These are phyloP conservation scores for Chascanopsetta lugubris DNA, from an alignment of 2,113 vertebrate genomes.

Conservation along the genomic window DNA sequence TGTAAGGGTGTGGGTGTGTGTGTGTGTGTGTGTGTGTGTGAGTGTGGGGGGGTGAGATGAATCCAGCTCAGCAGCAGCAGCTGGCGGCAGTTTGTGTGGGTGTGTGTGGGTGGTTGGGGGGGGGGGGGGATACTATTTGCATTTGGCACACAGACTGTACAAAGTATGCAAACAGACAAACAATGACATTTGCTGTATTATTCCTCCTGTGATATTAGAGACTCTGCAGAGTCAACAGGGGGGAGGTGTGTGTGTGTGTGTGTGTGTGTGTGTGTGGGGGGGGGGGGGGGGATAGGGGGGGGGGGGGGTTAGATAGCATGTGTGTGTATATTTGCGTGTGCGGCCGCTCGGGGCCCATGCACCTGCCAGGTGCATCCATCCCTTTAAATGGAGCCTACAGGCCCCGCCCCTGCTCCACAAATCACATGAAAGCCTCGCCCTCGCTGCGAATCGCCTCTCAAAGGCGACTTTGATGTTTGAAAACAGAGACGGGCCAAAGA, in stretches of 20 bases:
- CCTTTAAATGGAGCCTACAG: slow-evolving; percentile 66
- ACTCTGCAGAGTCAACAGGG: slow-evolving; percentile 70
- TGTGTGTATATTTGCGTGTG: slow-evolving; percentile 60
- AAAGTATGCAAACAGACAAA: slow-evolving; percentile 81
- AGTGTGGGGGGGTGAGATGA: slow-evolving; percentile 2
- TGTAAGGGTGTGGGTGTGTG: slow-evolving; percentile 2
- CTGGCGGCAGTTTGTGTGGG: neutral
- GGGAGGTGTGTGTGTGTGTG: slow-evolving; percentile 58
- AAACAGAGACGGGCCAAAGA: slow-evolving; percentile 77
- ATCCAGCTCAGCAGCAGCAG: too few species aligned
- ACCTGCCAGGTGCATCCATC: slow-evolving; percentile 83
- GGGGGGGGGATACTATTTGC: slow-evolving; percentile 74
- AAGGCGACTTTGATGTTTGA: slow-evolving; percentile 82
- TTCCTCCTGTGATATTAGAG: slow-evolving; percentile 76
- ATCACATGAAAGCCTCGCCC: slow-evolving; percentile 79
- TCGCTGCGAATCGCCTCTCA: slow-evolving; percentile 74
- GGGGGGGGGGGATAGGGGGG: slow-evolving; percentile 67
- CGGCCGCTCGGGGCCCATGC: slow-evolving; percentile 46
- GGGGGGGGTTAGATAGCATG: slow-evolving; percentile 58
- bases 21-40: neutral
- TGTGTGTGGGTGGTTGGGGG: neutral
- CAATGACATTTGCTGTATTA: slow-evolving; percentile 79
- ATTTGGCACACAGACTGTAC: slow-evolving; percentile 82
- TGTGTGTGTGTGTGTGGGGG: slow-evolving; percentile 55
- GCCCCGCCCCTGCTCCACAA: slow-evolving; percentile 78